Evolutionary conservation across 37 sponge, comb jelly and placozoan species (phyloP).

Genomic region (Crambe crambe): DNA sequence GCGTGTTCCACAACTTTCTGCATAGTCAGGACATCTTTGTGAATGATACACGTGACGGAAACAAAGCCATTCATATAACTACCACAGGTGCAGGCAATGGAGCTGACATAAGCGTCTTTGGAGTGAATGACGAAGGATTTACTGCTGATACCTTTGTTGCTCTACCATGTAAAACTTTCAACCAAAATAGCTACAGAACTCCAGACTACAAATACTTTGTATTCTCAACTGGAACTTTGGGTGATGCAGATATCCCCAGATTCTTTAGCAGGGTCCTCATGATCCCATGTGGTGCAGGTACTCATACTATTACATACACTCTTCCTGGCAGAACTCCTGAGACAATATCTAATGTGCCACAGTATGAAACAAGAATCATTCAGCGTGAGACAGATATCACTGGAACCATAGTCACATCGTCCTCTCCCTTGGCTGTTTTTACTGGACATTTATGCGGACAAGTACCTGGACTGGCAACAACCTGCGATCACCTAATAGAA

Average conservation of each 20-base stretch:
- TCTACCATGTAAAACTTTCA: conserved; percentile 21
- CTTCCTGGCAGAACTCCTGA: not conserved
- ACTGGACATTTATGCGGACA: conserved; percentile 57
- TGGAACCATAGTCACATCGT: conserved; percentile 28
- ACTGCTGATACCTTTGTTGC: conserved; percentile 50
- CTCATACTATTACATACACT: conserved; percentile 4
- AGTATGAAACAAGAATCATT: not conserved
- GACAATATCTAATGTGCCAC: not conserved
- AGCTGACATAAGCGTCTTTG: conserved; percentile 6
- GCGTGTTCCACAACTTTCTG: not conserved
- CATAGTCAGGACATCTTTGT: not conserved
- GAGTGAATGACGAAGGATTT: conserved; percentile 29
- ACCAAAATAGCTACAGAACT: not conserved
- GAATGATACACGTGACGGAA: not conserved
- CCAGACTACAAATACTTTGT: conserved; percentile 12
- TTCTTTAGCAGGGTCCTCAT: conserved; percentile 10
- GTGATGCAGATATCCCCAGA: not conserved
- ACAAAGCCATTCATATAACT: conserved; percentile 13
- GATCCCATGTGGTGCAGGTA: conserved; percentile 25
- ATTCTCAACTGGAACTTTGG: not conserved
- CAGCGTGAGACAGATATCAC: conserved; percentile 17
- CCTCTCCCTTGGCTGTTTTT: conserved; percentile 34
- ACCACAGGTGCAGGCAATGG: no score
- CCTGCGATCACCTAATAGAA: conserved; percentile 64
- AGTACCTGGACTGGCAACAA: conserved; percentile 21